Evolutionary conservation across 2,113 vertebrate genomes (phyloP).

Genomic region (Oenanthe melanoleuca): DNA sequence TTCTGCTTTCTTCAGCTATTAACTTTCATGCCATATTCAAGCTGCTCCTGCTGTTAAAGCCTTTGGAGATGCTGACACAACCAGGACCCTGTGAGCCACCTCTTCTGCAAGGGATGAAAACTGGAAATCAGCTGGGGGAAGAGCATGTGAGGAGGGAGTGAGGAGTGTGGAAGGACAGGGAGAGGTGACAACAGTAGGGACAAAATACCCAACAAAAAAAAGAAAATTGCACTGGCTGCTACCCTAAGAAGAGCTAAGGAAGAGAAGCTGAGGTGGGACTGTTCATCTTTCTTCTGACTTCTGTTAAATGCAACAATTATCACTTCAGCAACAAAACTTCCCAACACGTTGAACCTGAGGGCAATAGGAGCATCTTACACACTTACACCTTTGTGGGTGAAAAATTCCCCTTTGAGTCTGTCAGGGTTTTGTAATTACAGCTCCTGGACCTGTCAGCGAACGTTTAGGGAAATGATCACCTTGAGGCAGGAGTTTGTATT

Average conservation of each 20-base stretch:
- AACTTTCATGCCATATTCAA: not conserved
- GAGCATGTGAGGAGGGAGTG: not conserved
- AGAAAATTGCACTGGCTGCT: not conserved
- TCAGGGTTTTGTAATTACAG: not conserved
- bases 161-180: not conserved
- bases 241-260: not conserved
- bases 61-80: not conserved
- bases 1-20: conserved; percentile 13
- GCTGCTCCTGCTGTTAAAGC: conserved; percentile 8
- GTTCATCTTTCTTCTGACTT: not conserved
- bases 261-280: not conserved
- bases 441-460: rapidly evolving
- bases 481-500: not conserved
- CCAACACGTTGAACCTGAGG: not conserved
- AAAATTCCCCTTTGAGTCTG: not conserved
- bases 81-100: not conserved
- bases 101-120: not conserved
- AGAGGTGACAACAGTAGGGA: not conserved
- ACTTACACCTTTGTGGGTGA: not conserved
- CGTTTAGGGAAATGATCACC: not conserved
- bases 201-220: not conserved
- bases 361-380: not conserved
- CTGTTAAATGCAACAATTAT: not conserved
- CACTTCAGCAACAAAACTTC: not conserved
- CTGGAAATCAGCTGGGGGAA: not conserved